Percentiles rank a stretch among this genome's conserved stretches.
Evolutionary conservation across 2,888 invertebrate species (phyloP).

Genomic region (Trimorus sp.): DNA sequence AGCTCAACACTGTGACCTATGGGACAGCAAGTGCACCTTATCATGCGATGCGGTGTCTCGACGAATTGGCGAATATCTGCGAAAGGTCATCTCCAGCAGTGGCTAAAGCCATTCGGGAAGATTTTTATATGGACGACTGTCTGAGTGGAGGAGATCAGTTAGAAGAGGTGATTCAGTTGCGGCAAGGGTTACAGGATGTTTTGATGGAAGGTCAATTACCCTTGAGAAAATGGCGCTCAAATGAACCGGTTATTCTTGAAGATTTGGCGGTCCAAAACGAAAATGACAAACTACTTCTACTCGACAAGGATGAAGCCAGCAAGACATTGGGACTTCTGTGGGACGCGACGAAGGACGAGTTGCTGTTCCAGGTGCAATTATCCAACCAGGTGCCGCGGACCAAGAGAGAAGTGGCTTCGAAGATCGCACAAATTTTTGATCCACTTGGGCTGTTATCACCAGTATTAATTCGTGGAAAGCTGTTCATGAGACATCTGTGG

Average conservation of each 20-base stretch:
- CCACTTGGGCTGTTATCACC: conserved; percentile 34
- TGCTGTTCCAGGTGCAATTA: background rate
- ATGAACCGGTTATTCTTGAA: background rate
- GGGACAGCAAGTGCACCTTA: conserved; percentile 8
- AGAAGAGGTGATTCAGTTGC: background rate
- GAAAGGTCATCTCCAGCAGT: background rate
- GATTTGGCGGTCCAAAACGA: background rate
- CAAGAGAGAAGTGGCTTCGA: conserved; percentile 3
- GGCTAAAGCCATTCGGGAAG: background rate
- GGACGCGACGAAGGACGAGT: background rate
- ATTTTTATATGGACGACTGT: conserved; percentile 33
- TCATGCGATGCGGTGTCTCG: conserved; percentile 3
- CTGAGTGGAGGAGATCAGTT: conserved; percentile 16
- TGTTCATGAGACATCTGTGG: conserved; percentile 53
- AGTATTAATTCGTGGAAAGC: conserved; percentile 50
- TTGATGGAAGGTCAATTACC: background rate
- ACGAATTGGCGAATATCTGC: conserved; percentile 1
- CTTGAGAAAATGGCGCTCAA: conserved; percentile 3
- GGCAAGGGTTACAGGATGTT: conserved; percentile 1
- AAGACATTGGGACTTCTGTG: conserved; percentile 12
- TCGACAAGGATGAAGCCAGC: background rate
- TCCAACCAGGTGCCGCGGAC: background rate
- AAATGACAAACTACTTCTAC: background rate
- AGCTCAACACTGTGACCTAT: conserved; percentile 5
- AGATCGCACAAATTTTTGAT: background rate